These are phyloP conservation scores for Clarias platycephalus DNA, from an alignment of 2,797 vertebrate genomes.

Conservation along the genomic window DNA sequence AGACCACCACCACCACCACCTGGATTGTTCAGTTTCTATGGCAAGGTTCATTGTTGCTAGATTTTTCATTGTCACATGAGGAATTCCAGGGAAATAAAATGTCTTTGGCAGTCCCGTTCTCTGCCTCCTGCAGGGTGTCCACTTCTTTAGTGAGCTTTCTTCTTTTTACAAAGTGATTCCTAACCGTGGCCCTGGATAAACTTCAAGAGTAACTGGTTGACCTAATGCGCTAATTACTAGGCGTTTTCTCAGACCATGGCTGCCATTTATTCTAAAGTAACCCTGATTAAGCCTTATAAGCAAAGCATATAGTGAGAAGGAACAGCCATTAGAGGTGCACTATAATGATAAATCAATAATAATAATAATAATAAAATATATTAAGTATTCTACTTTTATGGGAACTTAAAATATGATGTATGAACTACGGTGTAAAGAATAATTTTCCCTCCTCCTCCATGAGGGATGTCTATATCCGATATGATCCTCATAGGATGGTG, in stretches of 20 bases:
- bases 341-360: neutral
- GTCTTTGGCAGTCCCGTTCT: neutral
- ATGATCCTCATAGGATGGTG: neutral
- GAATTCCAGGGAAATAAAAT: slow-evolving; percentile 23
- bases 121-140: neutral
- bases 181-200: neutral
- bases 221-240: neutral
- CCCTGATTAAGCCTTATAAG: neutral
- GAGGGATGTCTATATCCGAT: neutral
- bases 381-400: neutral
- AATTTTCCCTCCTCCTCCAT: too few species aligned
- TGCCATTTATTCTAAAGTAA: neutral
- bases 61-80: neutral
- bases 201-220: neutral
- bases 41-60: neutral
- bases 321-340: neutral
- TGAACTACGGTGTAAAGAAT: too few species aligned
- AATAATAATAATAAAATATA: too few species aligned
- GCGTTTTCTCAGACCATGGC: neutral
- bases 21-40: slow-evolving; percentile 21
- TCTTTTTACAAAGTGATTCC: neutral
- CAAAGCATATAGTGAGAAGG: too few species aligned
- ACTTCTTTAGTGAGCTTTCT: slow-evolving; percentile 5
- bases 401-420: neutral
- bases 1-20: neutral